Base-by-base conservation (phyloP, 2,797 vertebrate species). In the Labeo calbasu region DNA sequence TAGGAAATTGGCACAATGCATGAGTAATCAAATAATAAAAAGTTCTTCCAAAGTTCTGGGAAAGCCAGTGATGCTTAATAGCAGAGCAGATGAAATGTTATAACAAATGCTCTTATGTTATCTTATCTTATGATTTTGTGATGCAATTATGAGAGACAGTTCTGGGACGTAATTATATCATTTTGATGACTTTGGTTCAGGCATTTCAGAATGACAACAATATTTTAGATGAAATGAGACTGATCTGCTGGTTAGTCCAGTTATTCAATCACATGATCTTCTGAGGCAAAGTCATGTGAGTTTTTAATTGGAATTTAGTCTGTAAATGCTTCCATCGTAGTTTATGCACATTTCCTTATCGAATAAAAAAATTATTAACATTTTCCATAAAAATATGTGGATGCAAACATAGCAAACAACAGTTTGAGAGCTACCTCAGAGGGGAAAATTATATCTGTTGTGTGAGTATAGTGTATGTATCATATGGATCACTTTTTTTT, bases 11-110 rank as follows among this genome's bases (percentile, higher is more conserved):
- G 69, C n/a, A 25, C 43, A 71, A 53, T 53, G 28, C 51, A 75
- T 57, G 28, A 40, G 19, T 23, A 57, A 76, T 76, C 23, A 40
- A 76, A 57, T 40, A 76, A 76, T 75, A 21, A 65, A 23, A n/a
- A n/a, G 19, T 15, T 53, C 9, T 25, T 40, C 11, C 51, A 40
- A 40, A 46, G 43, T 46, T 46, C 51, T 28, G 55, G 28, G 72
- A 12, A 57, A n/a, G 51, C 28, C 72, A n/a, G 6, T 57, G 17
- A 36, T 10, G 6, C 5, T 36, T 36, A 53, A 21, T 17, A 55
- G 19, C 11, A 55, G 57, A 36, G 51, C 72, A 76, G 13, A 59
- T 5, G 3, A 75, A 75, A 36, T 0, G 5, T 50, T 36, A 13
- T 51, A 53, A 32, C 46, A 72, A 71, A 71, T 17, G 7, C 46